Conservation (phyloP, 2,797 vertebrate genomes). For the Pseudochirops cupreus region DNA sequence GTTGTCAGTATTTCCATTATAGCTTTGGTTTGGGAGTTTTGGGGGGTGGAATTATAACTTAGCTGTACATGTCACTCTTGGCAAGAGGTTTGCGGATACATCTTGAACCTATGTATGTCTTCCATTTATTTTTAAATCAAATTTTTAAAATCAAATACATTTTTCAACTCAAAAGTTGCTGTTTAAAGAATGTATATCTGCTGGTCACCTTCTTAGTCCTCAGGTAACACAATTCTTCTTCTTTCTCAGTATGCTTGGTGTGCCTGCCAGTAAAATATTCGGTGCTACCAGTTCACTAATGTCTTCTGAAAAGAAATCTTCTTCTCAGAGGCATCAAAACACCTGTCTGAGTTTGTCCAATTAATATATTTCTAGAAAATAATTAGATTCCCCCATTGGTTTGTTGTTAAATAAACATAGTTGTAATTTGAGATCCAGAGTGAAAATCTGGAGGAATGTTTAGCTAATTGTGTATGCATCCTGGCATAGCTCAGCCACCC, state of each 20-base stretch:
- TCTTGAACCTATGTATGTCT: neutral
- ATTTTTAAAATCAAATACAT: too few relatives aligned
- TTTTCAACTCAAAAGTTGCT: too few relatives aligned
- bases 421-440: neutral
- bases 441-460: slow-evolving; percentile 14
- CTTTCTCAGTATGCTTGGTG: neutral
- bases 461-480: neutral
- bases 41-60: slow-evolving; percentile 47
- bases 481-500: neutral
- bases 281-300: slow-evolving; percentile 7
- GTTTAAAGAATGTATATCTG: neutral
- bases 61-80: slow-evolving; percentile 49
- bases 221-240: neutral
- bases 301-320: slow-evolving; percentile 17
- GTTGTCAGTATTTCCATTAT: slow-evolving; percentile 59
- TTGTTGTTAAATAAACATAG: neutral
- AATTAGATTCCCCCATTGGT: neutral
- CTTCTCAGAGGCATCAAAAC: slow-evolving; percentile 5
- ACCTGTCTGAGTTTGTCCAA: slow-evolving; percentile 25
- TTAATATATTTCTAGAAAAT: slow-evolving; percentile 10
- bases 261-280: slow-evolving; percentile 6
- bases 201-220: neutral
- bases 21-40: slow-evolving; percentile 38
- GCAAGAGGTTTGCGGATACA: slow-evolving; percentile 47
- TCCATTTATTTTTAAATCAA: neutral